phyloP scores from a whole-genome alignment of 1,140 invertebrate species.

The Diabrotica undecimpunctata region DNA sequence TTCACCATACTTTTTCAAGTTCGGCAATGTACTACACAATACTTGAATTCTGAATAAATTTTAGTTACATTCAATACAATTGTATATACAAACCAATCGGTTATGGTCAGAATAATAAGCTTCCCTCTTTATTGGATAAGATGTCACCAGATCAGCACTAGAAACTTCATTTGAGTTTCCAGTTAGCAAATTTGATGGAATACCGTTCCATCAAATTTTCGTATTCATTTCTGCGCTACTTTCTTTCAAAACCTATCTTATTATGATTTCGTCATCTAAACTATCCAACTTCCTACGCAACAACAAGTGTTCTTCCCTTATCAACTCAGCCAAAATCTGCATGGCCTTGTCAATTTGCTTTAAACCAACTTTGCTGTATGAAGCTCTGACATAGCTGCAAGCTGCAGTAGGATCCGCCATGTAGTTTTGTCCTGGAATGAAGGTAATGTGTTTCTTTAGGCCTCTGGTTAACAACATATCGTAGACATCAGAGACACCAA shows the following conservation, averaged over 20 bases:
- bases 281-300: conserved; percentile 43
- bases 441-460: conserved; percentile 56
- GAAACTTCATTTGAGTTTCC: background rate
- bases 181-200: background rate
- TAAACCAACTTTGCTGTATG: conserved; percentile 61
- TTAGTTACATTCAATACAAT: no score
- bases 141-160: background rate
- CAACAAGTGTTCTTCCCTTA: conserved; percentile 48
- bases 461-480: conserved; percentile 67
- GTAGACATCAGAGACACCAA: conserved; percentile 64
- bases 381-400: conserved; percentile 63
- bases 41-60: no score
- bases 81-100: no score
- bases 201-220: conserved; percentile 1
- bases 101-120: no score
- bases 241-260: background rate
- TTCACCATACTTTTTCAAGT: no score
- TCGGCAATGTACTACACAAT: no score
- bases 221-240: background rate
- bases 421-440: conserved; percentile 70
- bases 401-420: conserved; percentile 56
- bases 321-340: conserved; percentile 48
- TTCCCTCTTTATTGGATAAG: no score
- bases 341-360: conserved; percentile 60
- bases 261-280: conserved; percentile 24